phyloP scores from a whole-genome alignment of 2,888 invertebrate species.

The Cephus spinipes region DNA sequence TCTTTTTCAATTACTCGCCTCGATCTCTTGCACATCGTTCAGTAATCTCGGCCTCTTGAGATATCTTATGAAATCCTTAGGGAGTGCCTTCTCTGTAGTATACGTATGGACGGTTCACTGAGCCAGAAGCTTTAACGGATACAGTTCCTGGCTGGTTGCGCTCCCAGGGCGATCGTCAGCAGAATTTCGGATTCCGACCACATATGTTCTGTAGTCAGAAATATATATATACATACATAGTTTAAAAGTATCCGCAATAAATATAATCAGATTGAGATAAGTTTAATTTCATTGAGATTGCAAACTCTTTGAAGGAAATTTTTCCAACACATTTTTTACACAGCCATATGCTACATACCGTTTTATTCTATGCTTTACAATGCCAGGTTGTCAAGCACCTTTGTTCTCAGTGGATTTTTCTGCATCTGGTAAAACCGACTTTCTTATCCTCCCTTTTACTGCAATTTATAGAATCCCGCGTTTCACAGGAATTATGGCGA shows the following conservation, averaged over 20 bases:
- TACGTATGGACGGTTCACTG: constrained; percentile 52
- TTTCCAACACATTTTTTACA: neutral
- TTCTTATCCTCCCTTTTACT: neutral
- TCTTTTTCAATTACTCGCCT: constrained; percentile 57
- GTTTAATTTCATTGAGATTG: neutral
- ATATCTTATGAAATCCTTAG: constrained; percentile 52
- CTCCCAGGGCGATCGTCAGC: constrained; percentile 63
- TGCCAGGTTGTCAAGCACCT: neutral
- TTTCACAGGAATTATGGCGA: constrained; percentile 32
- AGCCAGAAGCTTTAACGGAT: constrained; percentile 57
- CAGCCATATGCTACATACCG: neutral
- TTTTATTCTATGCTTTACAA: neutral
- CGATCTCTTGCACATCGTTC: constrained; percentile 42
- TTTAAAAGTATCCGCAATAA: neutral
- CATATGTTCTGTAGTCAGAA: constrained; percentile 42
- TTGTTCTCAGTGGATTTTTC: neutral
- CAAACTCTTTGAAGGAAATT: neutral
- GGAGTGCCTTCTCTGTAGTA: constrained; percentile 49
- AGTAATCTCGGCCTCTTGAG: constrained; percentile 52
- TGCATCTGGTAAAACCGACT: neutral
- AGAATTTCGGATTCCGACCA: constrained; percentile 59
- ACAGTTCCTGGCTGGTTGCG: constrained; percentile 28
- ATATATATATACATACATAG: neutral
- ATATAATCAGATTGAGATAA: neutral
- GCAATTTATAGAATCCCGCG: neutral